Percentiles rank a stretch among this genome's conserved stretches.
These are phyloP conservation scores for Periophthalmus modestus DNA, from an alignment of 2,113 vertebrate genomes.

Conservation along the genomic window DNA sequence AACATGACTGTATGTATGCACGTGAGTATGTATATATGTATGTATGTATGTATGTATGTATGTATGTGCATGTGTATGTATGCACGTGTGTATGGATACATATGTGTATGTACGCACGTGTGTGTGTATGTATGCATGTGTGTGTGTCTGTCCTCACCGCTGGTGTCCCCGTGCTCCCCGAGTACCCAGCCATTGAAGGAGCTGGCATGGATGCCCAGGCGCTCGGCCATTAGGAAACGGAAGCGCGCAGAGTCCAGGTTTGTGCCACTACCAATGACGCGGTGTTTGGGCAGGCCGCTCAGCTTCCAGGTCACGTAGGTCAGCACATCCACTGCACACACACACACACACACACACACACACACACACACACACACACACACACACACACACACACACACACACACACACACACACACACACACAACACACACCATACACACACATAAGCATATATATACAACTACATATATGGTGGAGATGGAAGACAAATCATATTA, in stretches of 20 bases:
- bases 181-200: conserved; percentile 97
- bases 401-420: too few relatives aligned
- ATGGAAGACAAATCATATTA: too few relatives aligned
- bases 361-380: too few relatives aligned
- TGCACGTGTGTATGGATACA: background rate
- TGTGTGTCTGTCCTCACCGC: conserved; percentile 80
- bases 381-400: too few relatives aligned
- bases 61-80: background rate
- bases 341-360: background rate
- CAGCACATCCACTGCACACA: conserved; percentile 87
- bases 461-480: background rate
- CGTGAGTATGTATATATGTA: background rate
- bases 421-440: too few relatives aligned
- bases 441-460: too few relatives aligned
- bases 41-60: background rate
- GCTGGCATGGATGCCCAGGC: conserved; percentile 87
- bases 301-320: conserved; percentile 98
- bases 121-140: too few relatives aligned
- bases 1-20: background rate
- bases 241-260: conserved; percentile 97
- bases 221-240: conserved; percentile 90
- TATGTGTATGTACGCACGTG: too few relatives aligned
- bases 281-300: conserved; percentile 94
- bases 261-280: conserved; percentile 95
- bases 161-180: conserved; percentile 96